These are phyloP conservation scores for Dolichomitus sp. DNA, from an alignment of 2,888 invertebrate genomes.

Conservation along the genomic window DNA sequence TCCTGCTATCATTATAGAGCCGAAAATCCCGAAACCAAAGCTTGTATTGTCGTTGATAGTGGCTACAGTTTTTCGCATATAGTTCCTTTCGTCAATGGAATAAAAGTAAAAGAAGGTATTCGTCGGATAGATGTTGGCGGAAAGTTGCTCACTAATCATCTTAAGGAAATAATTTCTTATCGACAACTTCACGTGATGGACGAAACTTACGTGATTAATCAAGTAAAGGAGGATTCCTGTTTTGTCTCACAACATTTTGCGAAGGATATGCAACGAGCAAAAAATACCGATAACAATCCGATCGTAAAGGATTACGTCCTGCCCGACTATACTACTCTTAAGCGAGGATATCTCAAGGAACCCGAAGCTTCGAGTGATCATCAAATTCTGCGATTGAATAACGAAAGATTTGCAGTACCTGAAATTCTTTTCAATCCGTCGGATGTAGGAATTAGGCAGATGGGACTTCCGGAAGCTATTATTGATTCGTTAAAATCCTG, in stretches of 20 bases:
- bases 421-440: slow-evolving; percentile 98
- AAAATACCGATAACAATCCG: slow-evolving; percentile 89
- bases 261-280: slow-evolving; percentile 92
- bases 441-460: slow-evolving; percentile 96
- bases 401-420: slow-evolving; percentile 97
- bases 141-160: slow-evolving; percentile 98
- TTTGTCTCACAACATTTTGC: slow-evolving; percentile 96
- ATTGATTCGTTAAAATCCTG: slow-evolving; percentile 92
- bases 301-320: slow-evolving; percentile 97
- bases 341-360: slow-evolving; percentile 91
- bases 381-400: slow-evolving; percentile 95
- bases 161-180: slow-evolving; percentile 99
- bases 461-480: slow-evolving; percentile 97
- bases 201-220: slow-evolving; percentile 99
- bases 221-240: slow-evolving; percentile 99
- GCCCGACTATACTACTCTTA: slow-evolving; percentile 97
- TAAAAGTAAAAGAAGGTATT: slow-evolving; percentile 90
- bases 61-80: slow-evolving; percentile 99
- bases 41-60: slow-evolving; percentile 95
- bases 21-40: slow-evolving; percentile 87
- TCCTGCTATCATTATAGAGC: slow-evolving; percentile 91
- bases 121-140: slow-evolving; percentile 98
- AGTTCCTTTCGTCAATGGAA: slow-evolving; percentile 94
- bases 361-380: slow-evolving; percentile 87
- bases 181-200: slow-evolving; percentile 99